Base-by-base conservation (phyloP, 1,140 invertebrate species). In the Drosophila baimaii region DNA sequence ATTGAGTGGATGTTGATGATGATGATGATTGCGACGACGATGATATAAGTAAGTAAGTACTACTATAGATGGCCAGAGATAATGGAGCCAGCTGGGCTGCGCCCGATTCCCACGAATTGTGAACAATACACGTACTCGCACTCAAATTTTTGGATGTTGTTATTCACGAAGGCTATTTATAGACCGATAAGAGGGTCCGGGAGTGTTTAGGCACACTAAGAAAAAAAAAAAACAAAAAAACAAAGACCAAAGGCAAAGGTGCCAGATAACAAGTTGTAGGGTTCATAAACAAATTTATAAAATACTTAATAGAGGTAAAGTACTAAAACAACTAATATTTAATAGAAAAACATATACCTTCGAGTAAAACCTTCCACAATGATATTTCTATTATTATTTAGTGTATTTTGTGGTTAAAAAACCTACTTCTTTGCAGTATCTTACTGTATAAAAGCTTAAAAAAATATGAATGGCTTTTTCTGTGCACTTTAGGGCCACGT, bases 101-200 rank as follows among this genome's bases (percentile, higher is more conserved):
- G 8, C 5, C 8, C 25, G 25, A 64, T 64, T 61, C 35, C 61
- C 55, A 64, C 55, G 56, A 61, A 43, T 21, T 61, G 35, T 27
- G 55, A 59, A 41, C 27, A 33, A 43, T 31, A 23, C 27, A 41
- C 9, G 62, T 44, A 41, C 35, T 43, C 19, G 56, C 27, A 44
- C 56, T 37, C 33, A 33, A 65, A 33, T 68, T 65, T 68, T 65
- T 51, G 61, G 44, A 51, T 65, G 65, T 68, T 66, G 65, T 65
- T 65, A 41, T 68, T 51, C 61, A 43, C 61, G 33, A 9, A 41
- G 21, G 8, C 44, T 69, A 66, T 66, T 69, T 66, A 35, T 51
- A 66, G 46, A 33, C 33, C 37, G 65, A 69, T 69, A 69, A 69
- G 46, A 17, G n/a, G n/a, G 12, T 7, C 6, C 25, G 5, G 31